Conservation (phyloP, 2,113 vertebrate genomes). For the Neomonachus schauinslandi region DNA sequence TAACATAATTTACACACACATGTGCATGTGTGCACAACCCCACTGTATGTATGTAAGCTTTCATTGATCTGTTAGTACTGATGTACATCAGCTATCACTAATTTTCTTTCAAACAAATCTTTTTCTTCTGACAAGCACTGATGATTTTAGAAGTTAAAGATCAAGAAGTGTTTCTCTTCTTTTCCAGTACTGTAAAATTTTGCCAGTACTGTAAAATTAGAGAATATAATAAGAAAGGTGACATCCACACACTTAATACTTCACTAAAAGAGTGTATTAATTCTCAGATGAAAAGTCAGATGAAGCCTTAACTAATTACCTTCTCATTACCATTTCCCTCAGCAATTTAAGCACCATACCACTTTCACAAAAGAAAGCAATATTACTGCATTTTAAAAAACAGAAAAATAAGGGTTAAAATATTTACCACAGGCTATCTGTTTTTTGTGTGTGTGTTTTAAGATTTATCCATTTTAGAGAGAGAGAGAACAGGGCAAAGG, state of each 20-base stretch:
- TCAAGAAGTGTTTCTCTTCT: not conserved
- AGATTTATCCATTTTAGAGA: not conserved
- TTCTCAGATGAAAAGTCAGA: constrained; percentile 11
- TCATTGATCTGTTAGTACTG: not conserved
- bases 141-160: constrained; percentile 20
- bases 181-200: constrained; percentile 11
- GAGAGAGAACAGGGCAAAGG: not conserved
- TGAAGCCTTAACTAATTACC: constrained; percentile 6
- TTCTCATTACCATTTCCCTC: not conserved
- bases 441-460: not conserved
- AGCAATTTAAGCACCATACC: constrained; percentile 19
- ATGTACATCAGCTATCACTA: not conserved
- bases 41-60: not conserved
- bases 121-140: constrained; percentile 5
- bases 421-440: not conserved
- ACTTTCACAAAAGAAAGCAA: not conserved
- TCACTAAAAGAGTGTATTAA: constrained; percentile 1
- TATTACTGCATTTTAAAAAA: not conserved
- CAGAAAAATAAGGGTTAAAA: not conserved
- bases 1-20: not conserved
- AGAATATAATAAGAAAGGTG: not conserved
- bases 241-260: not conserved
- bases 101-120: constrained; percentile 12
- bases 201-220: not conserved
- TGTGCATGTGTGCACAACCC: not conserved